These are phyloP conservation scores for Pollenia amentaria DNA, from an alignment of 2,888 invertebrate species.

Conservation along the genomic window DNA sequence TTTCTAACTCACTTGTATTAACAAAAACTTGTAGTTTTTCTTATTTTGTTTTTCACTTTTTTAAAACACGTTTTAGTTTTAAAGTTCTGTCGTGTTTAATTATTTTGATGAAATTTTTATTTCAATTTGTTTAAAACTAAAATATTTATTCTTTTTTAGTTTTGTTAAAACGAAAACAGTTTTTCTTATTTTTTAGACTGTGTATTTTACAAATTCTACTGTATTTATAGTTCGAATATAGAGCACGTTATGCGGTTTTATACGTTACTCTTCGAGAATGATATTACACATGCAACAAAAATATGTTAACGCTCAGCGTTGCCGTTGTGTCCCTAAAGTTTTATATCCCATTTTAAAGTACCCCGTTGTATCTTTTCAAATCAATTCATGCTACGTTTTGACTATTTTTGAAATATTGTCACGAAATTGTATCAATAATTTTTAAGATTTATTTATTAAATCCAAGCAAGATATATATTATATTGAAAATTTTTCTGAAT, in stretches of 20 bases:
- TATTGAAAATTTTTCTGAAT: too few species aligned
- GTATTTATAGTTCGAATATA: constrained; percentile 63
- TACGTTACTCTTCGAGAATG: constrained; percentile 56
- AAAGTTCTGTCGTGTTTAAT: constrained; percentile 26
- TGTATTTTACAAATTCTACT: constrained; percentile 53
- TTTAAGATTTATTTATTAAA: too few species aligned
- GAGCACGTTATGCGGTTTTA: constrained; percentile 69
- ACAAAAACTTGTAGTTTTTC: constrained; percentile 46
- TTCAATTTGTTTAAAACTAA: constrained; percentile 23
- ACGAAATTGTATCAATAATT: too few species aligned
- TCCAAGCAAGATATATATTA: too few species aligned
- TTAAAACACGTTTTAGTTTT: constrained; percentile 17
- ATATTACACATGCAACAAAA: constrained; percentile 28
- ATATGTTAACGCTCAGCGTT: neutral
- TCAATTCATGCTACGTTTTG: too few species aligned
- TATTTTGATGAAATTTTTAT: neutral
- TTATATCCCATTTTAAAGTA: too few species aligned
- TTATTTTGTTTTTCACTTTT: constrained; percentile 37
- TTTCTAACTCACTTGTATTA: constrained; percentile 63
- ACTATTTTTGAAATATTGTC: too few species aligned
- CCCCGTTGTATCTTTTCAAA: too few species aligned
- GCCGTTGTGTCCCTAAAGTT: too few species aligned
- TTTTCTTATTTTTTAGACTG: constrained; percentile 30
- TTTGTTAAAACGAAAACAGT: constrained; percentile 25
- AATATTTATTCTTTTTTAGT: constrained; percentile 50